A percentile compares a stretch with the other conserved stretches of the same genome.
Evolutionary conservation across 92 coral and sea anemone genomes (phyloP).

Genomic region (Montipora capitata): DNA sequence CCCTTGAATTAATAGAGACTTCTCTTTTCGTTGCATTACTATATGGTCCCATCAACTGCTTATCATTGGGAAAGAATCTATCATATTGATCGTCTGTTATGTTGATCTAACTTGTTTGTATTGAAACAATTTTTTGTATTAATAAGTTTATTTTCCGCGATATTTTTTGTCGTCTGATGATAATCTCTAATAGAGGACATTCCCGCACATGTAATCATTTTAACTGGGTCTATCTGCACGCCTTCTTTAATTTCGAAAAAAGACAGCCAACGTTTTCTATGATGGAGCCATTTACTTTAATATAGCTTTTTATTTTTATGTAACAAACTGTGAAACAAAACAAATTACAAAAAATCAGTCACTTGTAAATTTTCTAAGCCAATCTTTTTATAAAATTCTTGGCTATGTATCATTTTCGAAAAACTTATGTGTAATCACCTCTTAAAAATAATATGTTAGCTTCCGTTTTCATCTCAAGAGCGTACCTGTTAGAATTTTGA

Average conservation of each 20-base stretch:
- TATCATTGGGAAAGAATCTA: not conserved
- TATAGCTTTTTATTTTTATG: not conserved
- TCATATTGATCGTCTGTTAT: not conserved
- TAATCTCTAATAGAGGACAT: not conserved
- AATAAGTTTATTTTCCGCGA: not conserved
- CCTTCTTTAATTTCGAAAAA: not conserved
- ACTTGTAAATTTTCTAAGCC: not conserved
- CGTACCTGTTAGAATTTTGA: slow-evolving; percentile 21
- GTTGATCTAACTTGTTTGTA: slow-evolving; percentile 7
- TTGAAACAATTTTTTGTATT: slow-evolving; percentile 24
- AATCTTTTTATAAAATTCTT: too few species aligned
- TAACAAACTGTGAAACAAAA: not conserved
- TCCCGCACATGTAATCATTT: not conserved
- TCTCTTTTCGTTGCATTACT: not conserved
- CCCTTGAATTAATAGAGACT: not conserved
- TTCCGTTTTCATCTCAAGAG: not conserved
- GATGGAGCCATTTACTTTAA: not conserved
- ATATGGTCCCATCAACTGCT: not conserved
- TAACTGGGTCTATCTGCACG: too few species aligned
- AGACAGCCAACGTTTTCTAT: not conserved
- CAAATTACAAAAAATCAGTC: not conserved
- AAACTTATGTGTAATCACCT: not conserved
- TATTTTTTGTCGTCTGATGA: not conserved
- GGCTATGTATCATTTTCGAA: not conserved
- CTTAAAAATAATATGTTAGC: not conserved